Evolutionary conservation across 2,888 invertebrate genomes (phyloP), one percentile per base, ranked within the genome.

Genomic region (Agonopterix subpropinquella): DNA sequence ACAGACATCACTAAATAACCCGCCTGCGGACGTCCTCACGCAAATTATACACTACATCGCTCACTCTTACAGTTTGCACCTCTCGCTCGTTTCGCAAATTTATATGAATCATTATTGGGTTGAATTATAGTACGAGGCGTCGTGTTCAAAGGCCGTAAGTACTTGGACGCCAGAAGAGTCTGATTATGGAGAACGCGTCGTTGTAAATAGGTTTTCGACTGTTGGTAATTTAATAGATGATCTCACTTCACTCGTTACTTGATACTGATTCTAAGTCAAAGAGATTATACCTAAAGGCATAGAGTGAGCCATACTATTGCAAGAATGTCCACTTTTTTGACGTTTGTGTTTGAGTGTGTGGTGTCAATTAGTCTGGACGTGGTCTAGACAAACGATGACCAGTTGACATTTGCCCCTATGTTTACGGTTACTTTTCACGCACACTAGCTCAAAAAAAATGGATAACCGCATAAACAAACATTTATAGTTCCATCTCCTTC

Each of bases 21-120:
- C 61, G 77, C 77, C 74, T 54, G 77, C 67, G 77, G 80, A 64
- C 65, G 61, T 68, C 70, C 65, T 71, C 67, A 59, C 53, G 68
- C 69, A 79, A 79, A 80, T 79, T 79, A 79, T 65, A 77, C 59
- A 71, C 64, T 59, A 62, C 73, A 71, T 75, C 72, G 69, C 70
- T 73, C 74, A 70, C 65, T 73, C 77, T 70, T 70, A 67, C 71
- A 79, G 74, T 80, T 80, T 80, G 72, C 80, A 80, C 80, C 80
- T 79, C 73, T 72, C 67, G 66, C 73, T 78, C 77, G 77, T 80
- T 78, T 77, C 67, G 73, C 67, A 78, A 78, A 79, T 79, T 80
- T 79, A 77, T 80, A 79, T 77, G 78, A 77, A 77, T 74, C 77
- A 79, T 80, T 80, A 80, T 80, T 75, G 76, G 70, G 58, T 67